Conservation (phyloP, 2,888 invertebrate species). For the Seira sanloemensis region DNA sequence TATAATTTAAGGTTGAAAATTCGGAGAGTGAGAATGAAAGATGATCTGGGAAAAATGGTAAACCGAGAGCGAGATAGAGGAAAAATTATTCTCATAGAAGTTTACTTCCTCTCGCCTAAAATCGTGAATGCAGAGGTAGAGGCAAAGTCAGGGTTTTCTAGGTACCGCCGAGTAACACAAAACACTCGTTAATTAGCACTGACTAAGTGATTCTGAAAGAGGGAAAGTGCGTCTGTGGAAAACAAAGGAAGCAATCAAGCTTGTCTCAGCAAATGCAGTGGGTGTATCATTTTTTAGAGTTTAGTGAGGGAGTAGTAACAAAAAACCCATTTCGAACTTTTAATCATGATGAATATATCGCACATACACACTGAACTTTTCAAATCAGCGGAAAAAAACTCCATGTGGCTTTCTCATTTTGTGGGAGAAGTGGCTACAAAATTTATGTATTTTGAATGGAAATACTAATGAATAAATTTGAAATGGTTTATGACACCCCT, state of each 20-base stretch:
- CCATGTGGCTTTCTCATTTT: too few species aligned
- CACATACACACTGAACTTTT: neutral
- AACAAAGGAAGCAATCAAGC: conserved; percentile 37
- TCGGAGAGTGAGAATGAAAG: neutral
- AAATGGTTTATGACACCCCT: conserved; percentile 16
- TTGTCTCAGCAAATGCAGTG: neutral
- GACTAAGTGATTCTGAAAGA: conserved; percentile 9
- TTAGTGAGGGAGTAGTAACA: neutral
- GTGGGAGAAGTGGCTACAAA: neutral
- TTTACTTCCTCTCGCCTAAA: neutral
- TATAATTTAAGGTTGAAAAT: neutral
- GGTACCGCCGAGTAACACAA: neutral
- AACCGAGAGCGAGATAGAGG: too few species aligned
- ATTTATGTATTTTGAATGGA: neutral
- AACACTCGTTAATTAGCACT: conserved; percentile 20
- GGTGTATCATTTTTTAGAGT: neutral
- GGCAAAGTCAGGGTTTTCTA: neutral
- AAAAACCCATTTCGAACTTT: conserved; percentile 6
- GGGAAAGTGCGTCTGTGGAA: neutral
- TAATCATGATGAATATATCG: neutral
- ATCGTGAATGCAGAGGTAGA: neutral
- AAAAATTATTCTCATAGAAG: neutral
- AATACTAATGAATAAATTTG: neutral
- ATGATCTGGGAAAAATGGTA: neutral
- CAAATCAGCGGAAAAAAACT: neutral